phyloP scores from a whole-genome alignment of 2,113 vertebrate species.

The Bos indicus region DNA sequence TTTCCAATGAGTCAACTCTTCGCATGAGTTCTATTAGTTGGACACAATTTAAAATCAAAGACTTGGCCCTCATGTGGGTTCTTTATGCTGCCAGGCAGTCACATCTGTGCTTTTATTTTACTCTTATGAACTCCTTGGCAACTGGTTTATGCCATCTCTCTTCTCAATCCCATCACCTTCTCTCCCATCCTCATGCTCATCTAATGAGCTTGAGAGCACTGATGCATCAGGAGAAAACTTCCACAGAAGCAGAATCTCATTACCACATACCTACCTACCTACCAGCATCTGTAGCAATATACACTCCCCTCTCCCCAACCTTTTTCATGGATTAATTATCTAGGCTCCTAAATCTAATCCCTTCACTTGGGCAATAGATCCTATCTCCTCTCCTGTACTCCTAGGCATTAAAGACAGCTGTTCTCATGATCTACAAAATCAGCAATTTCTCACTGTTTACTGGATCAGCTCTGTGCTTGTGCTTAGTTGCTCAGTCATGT shows the following conservation, averaged over 20 bases:
- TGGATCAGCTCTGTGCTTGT: background rate
- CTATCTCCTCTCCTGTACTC: too few relatives aligned
- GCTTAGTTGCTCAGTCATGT: background rate
- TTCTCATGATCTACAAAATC: background rate
- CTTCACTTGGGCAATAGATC: background rate
- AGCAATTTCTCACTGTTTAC: background rate
- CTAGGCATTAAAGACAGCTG: background rate
- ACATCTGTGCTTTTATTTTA: background rate
- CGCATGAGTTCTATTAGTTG: background rate
- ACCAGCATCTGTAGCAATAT: background rate
- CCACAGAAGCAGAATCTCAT: background rate
- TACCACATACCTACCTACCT: background rate
- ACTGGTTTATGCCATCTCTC: background rate
- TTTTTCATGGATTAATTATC: background rate
- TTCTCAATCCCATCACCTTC: background rate
- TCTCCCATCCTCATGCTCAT: background rate
- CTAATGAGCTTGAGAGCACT: background rate
- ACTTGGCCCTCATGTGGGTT: background rate
- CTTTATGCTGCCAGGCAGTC: background rate
- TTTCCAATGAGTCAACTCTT: too few relatives aligned
- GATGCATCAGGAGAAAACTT: background rate
- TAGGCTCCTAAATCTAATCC: background rate
- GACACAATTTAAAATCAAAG: background rate
- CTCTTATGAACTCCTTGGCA: background rate
- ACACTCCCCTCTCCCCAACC: fast-evolving